Evolutionary conservation across 2,113 vertebrate genomes (phyloP), one percentile per base, ranked within the genome.

Genomic region (Poeciliopsis turrubarensis): DNA sequence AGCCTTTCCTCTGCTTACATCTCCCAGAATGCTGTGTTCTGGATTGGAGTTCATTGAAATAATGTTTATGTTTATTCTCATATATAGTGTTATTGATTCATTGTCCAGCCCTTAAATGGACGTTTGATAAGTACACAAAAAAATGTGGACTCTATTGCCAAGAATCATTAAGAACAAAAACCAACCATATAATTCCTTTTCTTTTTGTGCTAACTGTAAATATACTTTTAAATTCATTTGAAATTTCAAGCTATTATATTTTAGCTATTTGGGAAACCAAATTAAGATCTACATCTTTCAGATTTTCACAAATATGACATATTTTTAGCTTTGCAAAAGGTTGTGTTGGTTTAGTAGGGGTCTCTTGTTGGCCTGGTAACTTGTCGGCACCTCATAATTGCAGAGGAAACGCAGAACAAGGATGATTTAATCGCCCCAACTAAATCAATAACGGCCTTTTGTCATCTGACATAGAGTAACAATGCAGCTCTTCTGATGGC

Each of bases 381-480:
- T 26, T 5, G 9, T 54, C 4, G 5, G 41, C 25, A 51, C 27
- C 39, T 62, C 32, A 15, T 32, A 15, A 65, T 27, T 17, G 5
- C 34, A 19, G 14, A n/a, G 44, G 25, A 57, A 65, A 27, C 26
- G 22, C n/a, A 57, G 60, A 73, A 77, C 62, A 44, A 19, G 60
- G 31, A 63, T 25, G 57, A 79, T 65, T 69, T 60, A 80, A 73
- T 75, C 29, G 76, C 31, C 37, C 64, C 65, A 79, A 79, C 51
- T 61, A 41, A 41, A 63, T 68, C 67, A 75, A 89, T 76, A 82
- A 72, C 70, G 68, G 47, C 78, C 54, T 30, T 61, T 75, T 80
- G 79, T 84, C 68, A 65, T 80, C 61, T 73, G 76, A 86, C 77
- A 72, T 19, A 65, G 65, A 60, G 12, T 66, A 85, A 79, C 75